Conservation (phyloP, 2,888 invertebrate species). For the Leptarthrus brevirostris region DNA sequence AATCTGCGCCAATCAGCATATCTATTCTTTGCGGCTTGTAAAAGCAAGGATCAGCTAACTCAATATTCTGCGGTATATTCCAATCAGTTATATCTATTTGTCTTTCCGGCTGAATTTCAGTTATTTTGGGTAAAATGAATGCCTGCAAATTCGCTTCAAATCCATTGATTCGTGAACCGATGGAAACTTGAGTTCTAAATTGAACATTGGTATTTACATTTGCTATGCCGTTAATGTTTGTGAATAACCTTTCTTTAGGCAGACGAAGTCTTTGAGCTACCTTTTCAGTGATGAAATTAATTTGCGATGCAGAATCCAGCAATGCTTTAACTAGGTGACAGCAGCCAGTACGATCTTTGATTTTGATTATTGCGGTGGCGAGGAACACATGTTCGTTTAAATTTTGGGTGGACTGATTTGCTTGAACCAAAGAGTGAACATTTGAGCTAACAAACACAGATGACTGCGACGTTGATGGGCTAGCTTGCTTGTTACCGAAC, state of each 20-base stretch:
- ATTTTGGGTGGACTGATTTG: background rate
- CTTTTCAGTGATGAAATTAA: slow-evolving; percentile 25
- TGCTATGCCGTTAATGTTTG: slow-evolving; percentile 6
- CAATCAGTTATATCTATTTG: slow-evolving; percentile 1
- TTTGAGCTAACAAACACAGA: no score
- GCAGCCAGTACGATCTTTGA: background rate
- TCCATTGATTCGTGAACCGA: no score
- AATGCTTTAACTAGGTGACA: slow-evolving; percentile 15
- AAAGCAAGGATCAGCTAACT: slow-evolving; percentile 42
- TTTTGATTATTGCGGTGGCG: slow-evolving; percentile 27
- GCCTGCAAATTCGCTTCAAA: no score
- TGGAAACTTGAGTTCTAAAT: slow-evolving; percentile 8
- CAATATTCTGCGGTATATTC: slow-evolving; percentile 10
- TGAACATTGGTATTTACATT: background rate
- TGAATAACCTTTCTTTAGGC: background rate
- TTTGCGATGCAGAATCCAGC: slow-evolving; percentile 44
- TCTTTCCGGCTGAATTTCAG: background rate
- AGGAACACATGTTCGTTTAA: background rate
- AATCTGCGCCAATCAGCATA: slow-evolving; percentile 44
- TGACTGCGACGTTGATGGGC: no score
- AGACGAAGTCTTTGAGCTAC: background rate
- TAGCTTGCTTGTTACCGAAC: background rate
- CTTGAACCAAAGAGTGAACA: no score
- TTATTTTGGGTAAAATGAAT: background rate
- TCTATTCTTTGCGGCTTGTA: slow-evolving; percentile 35